Evolutionary conservation across 2,888 invertebrate species (phyloP).

Genomic region (Argyresthia goedartella): DNA sequence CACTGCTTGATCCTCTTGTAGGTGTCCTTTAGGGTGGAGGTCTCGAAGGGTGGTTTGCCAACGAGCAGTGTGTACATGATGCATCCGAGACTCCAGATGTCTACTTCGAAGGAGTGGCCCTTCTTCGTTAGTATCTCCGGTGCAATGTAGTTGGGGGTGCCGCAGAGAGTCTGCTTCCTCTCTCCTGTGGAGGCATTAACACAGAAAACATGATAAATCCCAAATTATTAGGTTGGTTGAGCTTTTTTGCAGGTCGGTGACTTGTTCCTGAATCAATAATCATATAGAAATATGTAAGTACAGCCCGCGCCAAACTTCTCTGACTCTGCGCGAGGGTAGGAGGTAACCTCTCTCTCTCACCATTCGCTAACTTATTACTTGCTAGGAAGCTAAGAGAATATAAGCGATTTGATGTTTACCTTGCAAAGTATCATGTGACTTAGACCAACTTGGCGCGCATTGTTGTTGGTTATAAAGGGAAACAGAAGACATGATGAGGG

Average conservation of each 20-base stretch:
- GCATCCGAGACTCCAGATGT: conserved; percentile 99
- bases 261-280: not conserved
- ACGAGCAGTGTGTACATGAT: conserved; percentile 98
- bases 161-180: conserved; percentile 94
- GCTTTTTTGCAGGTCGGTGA: not conserved
- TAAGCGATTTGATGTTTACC: too few relatives aligned
- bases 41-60: conserved; percentile 99
- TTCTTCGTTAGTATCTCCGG: conserved; percentile 97
- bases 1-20: conserved; percentile 95
- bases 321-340: too few relatives aligned
- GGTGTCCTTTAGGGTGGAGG: conserved; percentile 93
- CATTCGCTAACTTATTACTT: too few relatives aligned
- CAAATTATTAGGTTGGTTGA: not conserved
- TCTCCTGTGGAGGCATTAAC: conserved; percentile 53
- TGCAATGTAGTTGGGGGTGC: conserved; percentile 99
- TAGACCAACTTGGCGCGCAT: too few relatives aligned
- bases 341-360: too few relatives aligned
- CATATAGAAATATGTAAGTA: too few relatives aligned
- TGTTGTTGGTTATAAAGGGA: too few relatives aligned
- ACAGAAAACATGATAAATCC: conserved; percentile 3
- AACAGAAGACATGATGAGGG: too few relatives aligned
- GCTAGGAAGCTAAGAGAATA: too few relatives aligned
- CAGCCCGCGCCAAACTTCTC: too few relatives aligned
- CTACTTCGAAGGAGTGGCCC: conserved; percentile 99
- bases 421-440: too few relatives aligned